phyloP scores from a whole-genome alignment of 1,140 invertebrate species.

The Eriosoma lanigerum region DNA sequence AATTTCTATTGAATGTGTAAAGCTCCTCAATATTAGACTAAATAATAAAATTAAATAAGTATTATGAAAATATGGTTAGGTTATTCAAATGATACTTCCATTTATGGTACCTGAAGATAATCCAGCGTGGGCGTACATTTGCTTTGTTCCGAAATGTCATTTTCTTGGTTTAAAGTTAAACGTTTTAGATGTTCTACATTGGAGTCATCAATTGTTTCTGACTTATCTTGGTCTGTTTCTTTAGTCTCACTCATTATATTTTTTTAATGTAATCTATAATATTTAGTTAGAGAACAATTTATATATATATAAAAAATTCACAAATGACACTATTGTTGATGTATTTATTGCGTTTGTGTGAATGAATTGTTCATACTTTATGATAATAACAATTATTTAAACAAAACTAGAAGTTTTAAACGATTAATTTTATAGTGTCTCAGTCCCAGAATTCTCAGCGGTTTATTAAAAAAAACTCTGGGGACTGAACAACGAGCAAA shows the following conservation, averaged over 20 bases:
- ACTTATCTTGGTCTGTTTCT: neutral
- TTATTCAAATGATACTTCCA: neutral
- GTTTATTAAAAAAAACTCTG: no score
- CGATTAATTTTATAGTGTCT: no score
- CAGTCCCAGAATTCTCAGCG: no score
- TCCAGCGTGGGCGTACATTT: constrained; percentile 24
- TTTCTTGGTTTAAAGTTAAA: neutral
- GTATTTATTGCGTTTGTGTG: no score
- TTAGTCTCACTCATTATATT: neutral
- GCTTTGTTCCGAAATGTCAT: neutral
- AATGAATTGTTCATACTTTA: no score
- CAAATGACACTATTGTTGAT: no score
- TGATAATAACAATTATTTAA: no score
- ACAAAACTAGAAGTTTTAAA: no score
- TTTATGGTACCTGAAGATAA: constrained; percentile 35
- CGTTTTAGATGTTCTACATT: neutral
- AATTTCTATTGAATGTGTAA: neutral
- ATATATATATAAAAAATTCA: neutral
- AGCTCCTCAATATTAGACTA: constrained; percentile 9
- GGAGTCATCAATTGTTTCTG: neutral
- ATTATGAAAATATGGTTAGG: neutral
- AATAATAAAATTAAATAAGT: neutral
- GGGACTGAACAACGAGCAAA: no score
- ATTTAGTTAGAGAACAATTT: neutral
- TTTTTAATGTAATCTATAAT: neutral